Evolutionary conservation across 1,140 invertebrate genomes (phyloP).

Genomic region (Drosophila kikkawai): DNA sequence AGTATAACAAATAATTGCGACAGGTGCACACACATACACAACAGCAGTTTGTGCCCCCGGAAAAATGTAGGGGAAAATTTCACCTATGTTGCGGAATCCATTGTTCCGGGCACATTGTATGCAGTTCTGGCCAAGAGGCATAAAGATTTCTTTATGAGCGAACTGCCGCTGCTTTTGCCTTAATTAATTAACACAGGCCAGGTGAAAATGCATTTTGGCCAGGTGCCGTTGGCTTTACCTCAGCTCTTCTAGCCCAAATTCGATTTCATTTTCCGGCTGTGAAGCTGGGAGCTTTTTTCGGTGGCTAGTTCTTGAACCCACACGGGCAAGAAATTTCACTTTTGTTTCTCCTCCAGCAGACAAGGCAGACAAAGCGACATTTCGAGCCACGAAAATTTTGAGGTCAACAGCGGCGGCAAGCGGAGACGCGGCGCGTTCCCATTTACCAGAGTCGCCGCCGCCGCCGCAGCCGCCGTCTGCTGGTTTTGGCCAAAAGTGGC

Average conservation of each 20-base stretch:
- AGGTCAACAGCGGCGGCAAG: conserved; percentile 60
- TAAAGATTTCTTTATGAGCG: conserved; percentile 44
- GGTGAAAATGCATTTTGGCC: conserved; percentile 72
- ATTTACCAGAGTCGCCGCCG: conserved; percentile 45
- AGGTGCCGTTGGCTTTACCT: conserved; percentile 39
- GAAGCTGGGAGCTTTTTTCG: neutral
- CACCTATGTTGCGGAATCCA: conserved; percentile 47
- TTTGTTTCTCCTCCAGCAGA: conserved; percentile 68
- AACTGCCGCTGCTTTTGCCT: conserved; percentile 5
- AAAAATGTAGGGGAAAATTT: conserved; percentile 51
- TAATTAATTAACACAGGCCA: conserved; percentile 73
- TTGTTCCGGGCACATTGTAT: conserved; percentile 51
- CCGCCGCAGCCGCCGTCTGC: conserved; percentile 19
- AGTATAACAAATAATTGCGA: conserved; percentile 78
- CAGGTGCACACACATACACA: conserved; percentile 35
- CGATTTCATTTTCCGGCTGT: conserved; percentile 60
- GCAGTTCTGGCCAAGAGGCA: conserved; percentile 50
- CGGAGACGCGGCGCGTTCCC: conserved; percentile 49
- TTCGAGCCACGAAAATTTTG: conserved; percentile 74
- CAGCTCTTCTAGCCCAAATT: conserved; percentile 27
- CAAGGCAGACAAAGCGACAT: conserved; percentile 70
- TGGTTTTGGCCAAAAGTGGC: conserved; percentile 54
- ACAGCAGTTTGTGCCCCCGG: conserved; percentile 7
- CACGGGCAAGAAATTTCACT: conserved; percentile 71
- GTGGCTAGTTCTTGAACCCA: conserved; percentile 69